phyloP scores from a whole-genome alignment of 2,888 invertebrate genomes.

The Leucophenga maculata region DNA sequence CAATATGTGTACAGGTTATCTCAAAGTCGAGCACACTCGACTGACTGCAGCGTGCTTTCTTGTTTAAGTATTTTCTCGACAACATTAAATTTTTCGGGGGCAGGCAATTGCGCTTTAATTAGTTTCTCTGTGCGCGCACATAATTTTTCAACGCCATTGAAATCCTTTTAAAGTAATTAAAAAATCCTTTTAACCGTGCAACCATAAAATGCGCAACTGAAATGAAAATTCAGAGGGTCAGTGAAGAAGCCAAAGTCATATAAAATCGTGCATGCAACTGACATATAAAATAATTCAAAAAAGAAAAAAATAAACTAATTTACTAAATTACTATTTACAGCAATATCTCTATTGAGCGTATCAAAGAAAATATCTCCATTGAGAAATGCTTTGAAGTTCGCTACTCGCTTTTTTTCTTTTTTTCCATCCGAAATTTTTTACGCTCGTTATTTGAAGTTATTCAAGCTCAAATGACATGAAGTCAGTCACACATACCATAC shows the following conservation, averaged over 20 bases:
- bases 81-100: background rate
- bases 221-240: background rate
- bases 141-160: conserved; percentile 46
- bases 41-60: background rate
- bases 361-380: background rate
- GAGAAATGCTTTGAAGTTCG: conserved; percentile 1
- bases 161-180: conserved; percentile 63
- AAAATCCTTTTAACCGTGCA: conserved; percentile 44
- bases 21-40: background rate
- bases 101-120: background rate
- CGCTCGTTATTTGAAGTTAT: too few species aligned
- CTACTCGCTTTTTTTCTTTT: background rate
- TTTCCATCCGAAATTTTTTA: too few species aligned
- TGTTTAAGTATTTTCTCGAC: background rate
- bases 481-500: conserved; percentile 54
- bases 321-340: conserved; percentile 65
- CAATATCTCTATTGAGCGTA: conserved; percentile 2
- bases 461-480: conserved; percentile 11
- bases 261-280: background rate
- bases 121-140: background rate
- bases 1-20: background rate
- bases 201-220: background rate
- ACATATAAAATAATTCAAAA: conserved; percentile 37
- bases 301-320: conserved; percentile 58
- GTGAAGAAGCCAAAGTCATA: background rate